Evolutionary conservation across 2,113 vertebrate species (phyloP), one percentile per base, ranked within the genome.

Genomic region (Stictonetta naevosa): DNA sequence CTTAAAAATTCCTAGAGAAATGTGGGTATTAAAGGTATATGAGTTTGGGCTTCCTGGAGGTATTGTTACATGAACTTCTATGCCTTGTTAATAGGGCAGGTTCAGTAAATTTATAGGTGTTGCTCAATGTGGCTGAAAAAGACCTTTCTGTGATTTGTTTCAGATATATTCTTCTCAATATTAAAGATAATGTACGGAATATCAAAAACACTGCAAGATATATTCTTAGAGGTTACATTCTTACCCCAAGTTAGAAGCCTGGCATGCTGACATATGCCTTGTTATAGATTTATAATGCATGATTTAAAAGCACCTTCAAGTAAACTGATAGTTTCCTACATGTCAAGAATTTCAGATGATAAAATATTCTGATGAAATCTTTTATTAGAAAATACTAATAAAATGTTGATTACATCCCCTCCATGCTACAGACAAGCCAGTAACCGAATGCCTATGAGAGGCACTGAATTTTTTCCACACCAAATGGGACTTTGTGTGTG

Each of bases 351-450:
- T 53, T 33, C 16, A 66, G 17, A 2, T 84, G 44, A 42, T 55
- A 4, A 72, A 83, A 36, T 44, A 29, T 68, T 90, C 52, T 69
- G 44, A 69, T 25, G 11, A 59, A 78, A 13, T 11, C 3, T 46
- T 90, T 55, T 72, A 13, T 55, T 60, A 64, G 10, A 85, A 85
- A 91, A 83, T 28, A 59, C 8, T 44, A 15, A 19, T 75, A 46
- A 18, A 46, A 46, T 76, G 38, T 21, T 52, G 21, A 2, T 73
- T 58, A 36, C 58, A 21, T 55, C 2, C n/a, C 8, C n/a, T 68
- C 19, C 8, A n/a, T 13, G 16, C 2, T 64, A 64, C 34, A 0
- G 0, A 9, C 20, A 83, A 22, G 4, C 50, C 34, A 55, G 15
- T 48, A 58, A 5, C 8, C 33, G 75, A 67, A 44, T 13, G 38